phyloP scores from a whole-genome alignment of 2,797 vertebrate species.

The Ambastaia sidthimunki region DNA sequence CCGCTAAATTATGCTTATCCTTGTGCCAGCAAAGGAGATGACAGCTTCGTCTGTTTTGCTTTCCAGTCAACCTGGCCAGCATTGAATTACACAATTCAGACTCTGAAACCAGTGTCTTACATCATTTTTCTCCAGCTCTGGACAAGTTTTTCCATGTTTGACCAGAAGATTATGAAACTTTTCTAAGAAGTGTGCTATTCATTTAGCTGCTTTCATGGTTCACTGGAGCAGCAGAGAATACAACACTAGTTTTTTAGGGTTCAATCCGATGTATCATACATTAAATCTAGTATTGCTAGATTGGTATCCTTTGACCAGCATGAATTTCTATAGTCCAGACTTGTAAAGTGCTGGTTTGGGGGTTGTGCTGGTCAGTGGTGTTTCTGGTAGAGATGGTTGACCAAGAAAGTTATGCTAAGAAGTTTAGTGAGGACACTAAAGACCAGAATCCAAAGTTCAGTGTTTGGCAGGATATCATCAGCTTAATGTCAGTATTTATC shows the following conservation, averaged over 20 bases:
- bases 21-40: constrained; percentile 16
- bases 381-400: too few relatives aligned
- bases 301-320: too few relatives aligned
- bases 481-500: constrained; percentile 16
- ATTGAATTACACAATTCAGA: constrained; percentile 21
- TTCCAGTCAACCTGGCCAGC: constrained; percentile 27
- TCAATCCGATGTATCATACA: too few relatives aligned
- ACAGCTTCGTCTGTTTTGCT: constrained; percentile 13
- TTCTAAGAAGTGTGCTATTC: constrained; percentile 24
- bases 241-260: not conserved
- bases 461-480: not conserved
- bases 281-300: too few relatives aligned
- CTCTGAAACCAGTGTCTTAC: constrained; percentile 11
- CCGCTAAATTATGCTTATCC: constrained; percentile 2
- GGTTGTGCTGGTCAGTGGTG: not conserved
- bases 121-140: constrained; percentile 11
- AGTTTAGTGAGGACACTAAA: too few relatives aligned
- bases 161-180: not conserved
- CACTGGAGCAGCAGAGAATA: constrained; percentile 16
- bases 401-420: too few relatives aligned
- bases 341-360: too few relatives aligned
- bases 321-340: too few relatives aligned
- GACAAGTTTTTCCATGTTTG: constrained; percentile 21
- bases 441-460: too few relatives aligned
- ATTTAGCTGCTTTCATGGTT: constrained; percentile 28